Conservation (phyloP, 2,888 invertebrate genomes). For the Polyploca ridens region DNA sequence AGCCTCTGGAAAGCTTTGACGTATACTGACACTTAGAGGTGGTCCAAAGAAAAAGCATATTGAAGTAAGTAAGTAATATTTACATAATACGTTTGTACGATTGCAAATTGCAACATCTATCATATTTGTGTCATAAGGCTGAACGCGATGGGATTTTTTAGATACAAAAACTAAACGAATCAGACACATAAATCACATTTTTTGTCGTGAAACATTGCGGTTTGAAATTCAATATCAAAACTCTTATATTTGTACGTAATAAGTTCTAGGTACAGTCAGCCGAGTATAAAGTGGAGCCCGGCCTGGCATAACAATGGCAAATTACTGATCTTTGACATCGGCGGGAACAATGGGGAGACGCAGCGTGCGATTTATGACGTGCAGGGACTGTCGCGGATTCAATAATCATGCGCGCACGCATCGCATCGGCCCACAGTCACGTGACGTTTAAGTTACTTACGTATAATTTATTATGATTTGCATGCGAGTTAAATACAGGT, state of each 20-base stretch:
- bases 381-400: conserved; percentile 61
- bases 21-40: conserved; percentile 11
- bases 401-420: conserved; percentile 55
- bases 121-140: not conserved
- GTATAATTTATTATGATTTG: conserved; percentile 50
- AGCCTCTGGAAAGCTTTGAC: conserved; percentile 7
- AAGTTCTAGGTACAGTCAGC: conserved; percentile 18
- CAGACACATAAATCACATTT: conserved; percentile 52
- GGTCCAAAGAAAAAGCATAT: not conserved
- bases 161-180: conserved; percentile 40
- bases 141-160: conserved; percentile 29
- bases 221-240: conserved; percentile 45
- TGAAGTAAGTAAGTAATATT: not conserved
- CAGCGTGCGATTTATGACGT: conserved; percentile 62
- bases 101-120: conserved; percentile 19
- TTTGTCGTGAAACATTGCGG: conserved; percentile 40
- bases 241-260: conserved; percentile 23
- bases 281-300: conserved; percentile 28
- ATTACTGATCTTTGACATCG: conserved; percentile 82
- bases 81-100: conserved; percentile 24
- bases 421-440: conserved; percentile 50
- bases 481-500: conserved; percentile 47
- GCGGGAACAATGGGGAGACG: conserved; percentile 75
- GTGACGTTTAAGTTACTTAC: conserved; percentile 44
- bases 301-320: conserved; percentile 73